Base-by-base conservation (phyloP, 2,888 invertebrate species). In the Napeogenes inachia region DNA sequence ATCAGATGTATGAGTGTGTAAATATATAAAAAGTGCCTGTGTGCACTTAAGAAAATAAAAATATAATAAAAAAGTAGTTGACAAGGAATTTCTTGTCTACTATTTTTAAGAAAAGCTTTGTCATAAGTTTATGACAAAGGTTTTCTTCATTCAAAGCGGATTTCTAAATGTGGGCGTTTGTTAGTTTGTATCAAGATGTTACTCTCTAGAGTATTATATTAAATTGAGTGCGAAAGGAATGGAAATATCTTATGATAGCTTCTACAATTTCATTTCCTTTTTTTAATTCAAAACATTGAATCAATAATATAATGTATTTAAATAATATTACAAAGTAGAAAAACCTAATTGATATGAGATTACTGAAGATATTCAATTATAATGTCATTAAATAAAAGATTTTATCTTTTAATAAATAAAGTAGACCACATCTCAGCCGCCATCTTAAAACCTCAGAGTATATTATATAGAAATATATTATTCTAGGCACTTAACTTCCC, bases 161-260 rank as follows among this genome's bases (percentile, higher is more conserved):
- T 59, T 60, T 54, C 60, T 67, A 57, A 63, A 60, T 54, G 62
- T 65, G 54, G 63, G 60, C 59, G 61, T 64, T 57, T 53, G 56
- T 42, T 59, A 62, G 63, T 68, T 63, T 64, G 63, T 64, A 66
- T 69, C 66, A 65, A 64, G 65, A 63, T 30, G 46, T 45, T 63
- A 62, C 56, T 59, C 63, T 63, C 68, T 42, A n/a, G 66, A 60
- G 69, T 54, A 56, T 58, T 60, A 58, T 68, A 65, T 69, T 69
- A 65, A 62, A 63, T 62, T 67, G 68, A 56, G 63, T 60, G 57
- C 32, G 60, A 68, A 10, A 56, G 65, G 56, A 60, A 65, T 2
- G 33, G 58, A 33, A 45, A 60, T 59, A 62, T 30, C 50, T 65
- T 63, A 68, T 30, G 30, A 50, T 30, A 30, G 10, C 10, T 50